Evolutionary conservation across 2,888 invertebrate genomes (phyloP).

Genomic region (Ametastegia equiseti): DNA sequence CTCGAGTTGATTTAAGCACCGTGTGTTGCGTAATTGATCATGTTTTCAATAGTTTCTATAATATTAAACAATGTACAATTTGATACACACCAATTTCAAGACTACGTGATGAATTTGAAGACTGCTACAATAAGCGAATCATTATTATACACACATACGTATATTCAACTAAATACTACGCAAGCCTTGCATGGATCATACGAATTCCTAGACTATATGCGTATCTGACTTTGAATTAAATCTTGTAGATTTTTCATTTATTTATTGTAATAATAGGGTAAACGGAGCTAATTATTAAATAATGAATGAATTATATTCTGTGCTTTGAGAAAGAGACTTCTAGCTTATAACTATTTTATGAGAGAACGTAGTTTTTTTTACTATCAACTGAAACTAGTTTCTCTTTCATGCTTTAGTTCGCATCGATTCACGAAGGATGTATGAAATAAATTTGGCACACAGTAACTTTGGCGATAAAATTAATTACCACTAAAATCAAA

Average conservation of each 20-base stretch:
- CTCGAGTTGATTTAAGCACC: neutral
- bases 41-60: neutral
- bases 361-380: neutral
- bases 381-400: neutral
- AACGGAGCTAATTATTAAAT: neutral
- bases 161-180: neutral
- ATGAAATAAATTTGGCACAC: neutral
- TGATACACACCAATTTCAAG: neutral
- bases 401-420: neutral
- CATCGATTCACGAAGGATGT: neutral
- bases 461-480: slow-evolving; percentile 13
- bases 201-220: too few relatives aligned
- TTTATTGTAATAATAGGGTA: neutral
- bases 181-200: neutral
- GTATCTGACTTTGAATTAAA: too few relatives aligned
- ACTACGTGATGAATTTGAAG: slow-evolving; percentile 20
- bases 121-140: slow-evolving; percentile 20
- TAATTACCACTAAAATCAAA: neutral
- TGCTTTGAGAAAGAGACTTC: neutral
- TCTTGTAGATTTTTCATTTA: slow-evolving; percentile 9
- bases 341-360: neutral
- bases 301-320: neutral
- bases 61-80: neutral
- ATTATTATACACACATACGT: neutral
- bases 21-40: neutral